Percentiles rank a stretch among this genome's conserved stretches.
These are phyloP conservation scores for Lagenorhynchus albirostris DNA, from an alignment of 2,113 vertebrate species.

Conservation along the genomic window DNA sequence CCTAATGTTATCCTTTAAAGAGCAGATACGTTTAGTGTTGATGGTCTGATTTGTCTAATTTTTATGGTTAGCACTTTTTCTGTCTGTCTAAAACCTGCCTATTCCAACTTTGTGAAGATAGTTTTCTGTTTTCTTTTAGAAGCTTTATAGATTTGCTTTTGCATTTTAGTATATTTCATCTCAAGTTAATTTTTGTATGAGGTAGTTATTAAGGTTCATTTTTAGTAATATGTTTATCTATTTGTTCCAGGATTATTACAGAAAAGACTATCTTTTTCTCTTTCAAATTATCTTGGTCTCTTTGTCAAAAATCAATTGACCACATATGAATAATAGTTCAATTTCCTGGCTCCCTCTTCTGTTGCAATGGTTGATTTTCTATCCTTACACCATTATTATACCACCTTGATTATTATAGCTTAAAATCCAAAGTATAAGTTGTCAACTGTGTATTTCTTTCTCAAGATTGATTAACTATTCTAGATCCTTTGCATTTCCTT, in stretches of 20 bases:
- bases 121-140: neutral
- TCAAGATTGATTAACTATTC: neutral
- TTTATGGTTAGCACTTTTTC: neutral
- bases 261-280: neutral
- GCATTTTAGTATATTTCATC: neutral
- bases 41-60: neutral
- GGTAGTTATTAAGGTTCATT: neutral
- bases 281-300: neutral
- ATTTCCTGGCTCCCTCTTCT: neutral
- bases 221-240: neutral
- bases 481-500: neutral
- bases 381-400: neutral
- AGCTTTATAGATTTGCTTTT: neutral
- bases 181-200: neutral
- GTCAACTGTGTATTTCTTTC: neutral
- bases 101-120: neutral
- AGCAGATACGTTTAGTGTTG: neutral
- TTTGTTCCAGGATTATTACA: neutral
- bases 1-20: neutral
- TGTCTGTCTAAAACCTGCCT: neutral
- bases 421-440: neutral
- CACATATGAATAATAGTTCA: neutral
- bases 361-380: neutral
- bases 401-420: neutral
- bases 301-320: neutral